Base-by-base conservation (phyloP, 2,888 invertebrate species). In the Lasioglossum marginatum region DNA sequence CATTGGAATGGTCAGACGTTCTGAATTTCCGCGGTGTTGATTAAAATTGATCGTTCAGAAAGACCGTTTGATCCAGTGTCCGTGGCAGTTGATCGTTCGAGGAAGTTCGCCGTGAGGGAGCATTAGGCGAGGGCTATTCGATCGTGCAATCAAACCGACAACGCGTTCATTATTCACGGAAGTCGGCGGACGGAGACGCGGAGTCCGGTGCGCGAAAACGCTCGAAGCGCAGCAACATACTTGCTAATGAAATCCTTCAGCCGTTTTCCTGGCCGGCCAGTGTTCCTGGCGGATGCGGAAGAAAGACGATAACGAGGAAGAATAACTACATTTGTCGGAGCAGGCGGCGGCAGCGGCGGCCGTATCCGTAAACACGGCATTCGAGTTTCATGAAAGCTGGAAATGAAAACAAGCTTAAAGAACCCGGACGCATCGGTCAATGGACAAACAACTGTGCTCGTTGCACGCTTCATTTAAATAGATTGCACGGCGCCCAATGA, bases 371-470 rank as follows among this genome's bases (percentile, higher is more conserved):
- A 89, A 89, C 75, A 77, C 75, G 75, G 75, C 79, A 77, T 73
- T 85, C 85, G 63, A 77, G 82, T 72, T 85, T 70, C 66, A 82
- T 79, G 79, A 87, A 89, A 85, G 80, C 85, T 73, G 78, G 82
- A 85, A 85, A 87, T 85, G 77, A 88, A 89, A 87, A 87, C 76
- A 82, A 79, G 71, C 85, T 85, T 85, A 89, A 85, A 89, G 84
- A 79, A 87, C 82, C 79, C 78, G 77, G 70, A 71, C 81, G 74
- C 74, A 14, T 34, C 40, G 77, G 79, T 66, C 72, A 87, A 89
- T 80, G 52, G 72, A 80, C 74, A 77, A 84, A 79, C 66, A 86
- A 84, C 57, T 73, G 48, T n/a, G 77, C 31, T 63, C 31, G 52
- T 27, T 57, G 60, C 45, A 37, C 45, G 45, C 52, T 70, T 79